phyloP scores from a whole-genome alignment of 2,797 vertebrate species.

The Basileuterus tristriatus region DNA sequence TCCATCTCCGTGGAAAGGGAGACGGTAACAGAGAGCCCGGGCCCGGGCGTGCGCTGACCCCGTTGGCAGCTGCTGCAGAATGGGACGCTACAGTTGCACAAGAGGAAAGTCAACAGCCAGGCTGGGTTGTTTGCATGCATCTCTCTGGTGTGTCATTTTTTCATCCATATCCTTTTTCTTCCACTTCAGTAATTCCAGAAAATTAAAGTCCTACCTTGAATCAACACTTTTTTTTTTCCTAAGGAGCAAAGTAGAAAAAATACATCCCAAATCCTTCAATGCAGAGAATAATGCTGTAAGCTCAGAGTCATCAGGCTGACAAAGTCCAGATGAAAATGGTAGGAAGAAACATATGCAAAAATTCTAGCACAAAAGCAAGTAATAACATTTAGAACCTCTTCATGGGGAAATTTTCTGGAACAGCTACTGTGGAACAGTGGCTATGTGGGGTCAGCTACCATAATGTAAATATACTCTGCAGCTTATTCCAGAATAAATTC shows the following conservation, averaged over 20 bases:
- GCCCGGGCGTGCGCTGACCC: neutral
- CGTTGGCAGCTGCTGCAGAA: neutral
- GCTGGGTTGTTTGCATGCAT: neutral
- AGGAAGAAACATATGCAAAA: neutral
- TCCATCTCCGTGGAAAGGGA: neutral
- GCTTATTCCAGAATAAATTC: neutral
- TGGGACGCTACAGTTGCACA: neutral
- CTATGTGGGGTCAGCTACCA: neutral
- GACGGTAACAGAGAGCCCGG: neutral
- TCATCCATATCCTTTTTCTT: neutral
- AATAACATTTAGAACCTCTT: neutral
- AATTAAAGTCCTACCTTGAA: constrained; percentile 13
- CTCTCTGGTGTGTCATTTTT: neutral
- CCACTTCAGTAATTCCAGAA: constrained; percentile 7
- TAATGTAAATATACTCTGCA: neutral
- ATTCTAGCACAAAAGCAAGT: neutral
- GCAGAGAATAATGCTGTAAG: neutral
- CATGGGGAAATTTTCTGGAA: neutral
- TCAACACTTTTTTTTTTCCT: neutral
- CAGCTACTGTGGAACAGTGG: neutral
- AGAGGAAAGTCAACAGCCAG: neutral
- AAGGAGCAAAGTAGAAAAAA: neutral
- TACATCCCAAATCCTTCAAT: neutral
- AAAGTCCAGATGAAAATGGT: neutral
- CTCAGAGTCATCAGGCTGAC: neutral